Percentiles rank a stretch among this genome's conserved stretches.
Conservation (phyloP, 1,140 invertebrate genomes). For the Bursaphelenchus mucronatus region DNA sequence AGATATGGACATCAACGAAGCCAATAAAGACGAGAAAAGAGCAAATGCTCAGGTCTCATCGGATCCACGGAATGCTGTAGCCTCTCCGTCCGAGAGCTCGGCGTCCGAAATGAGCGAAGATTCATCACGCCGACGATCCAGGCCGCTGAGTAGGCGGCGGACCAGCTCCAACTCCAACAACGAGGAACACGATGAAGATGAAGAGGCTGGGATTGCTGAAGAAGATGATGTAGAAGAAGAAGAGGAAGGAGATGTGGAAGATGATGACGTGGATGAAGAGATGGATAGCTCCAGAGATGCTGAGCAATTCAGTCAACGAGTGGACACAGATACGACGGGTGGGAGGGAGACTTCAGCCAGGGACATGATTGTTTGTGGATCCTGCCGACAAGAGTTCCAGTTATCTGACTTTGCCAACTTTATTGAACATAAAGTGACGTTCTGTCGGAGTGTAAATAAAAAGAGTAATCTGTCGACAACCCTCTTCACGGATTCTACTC, state of each 20-base stretch:
- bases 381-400: constrained; percentile 47
- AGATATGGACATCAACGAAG: constrained; percentile 18
- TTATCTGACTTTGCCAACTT: constrained; percentile 46
- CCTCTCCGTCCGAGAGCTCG: constrained; percentile 24
- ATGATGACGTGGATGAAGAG: constrained; percentile 22
- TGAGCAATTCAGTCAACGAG: constrained; percentile 5
- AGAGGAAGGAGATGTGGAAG: constrained; percentile 25
- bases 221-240: constrained; percentile 27
- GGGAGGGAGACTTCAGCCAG: constrained; percentile 10
- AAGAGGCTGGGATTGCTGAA: background rate
- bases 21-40: constrained; percentile 3
- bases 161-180: constrained; percentile 1
- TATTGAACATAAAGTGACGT: constrained; percentile 56
- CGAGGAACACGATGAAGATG: constrained; percentile 12
- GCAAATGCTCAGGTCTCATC: background rate
- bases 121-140: constrained; percentile 12
- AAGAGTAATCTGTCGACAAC: constrained; percentile 37
- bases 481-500: constrained; percentile 31
- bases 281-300: constrained; percentile 15
- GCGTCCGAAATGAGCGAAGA: constrained; percentile 26
- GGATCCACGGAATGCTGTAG: constrained; percentile 23
- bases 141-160: background rate
- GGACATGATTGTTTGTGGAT: constrained; percentile 54
- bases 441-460: constrained; percentile 41
- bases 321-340: background rate